These are phyloP conservation scores for Thysanoteuthis rhombus DNA, from an alignment of 2,888 invertebrate genomes.

Conservation along the genomic window DNA sequence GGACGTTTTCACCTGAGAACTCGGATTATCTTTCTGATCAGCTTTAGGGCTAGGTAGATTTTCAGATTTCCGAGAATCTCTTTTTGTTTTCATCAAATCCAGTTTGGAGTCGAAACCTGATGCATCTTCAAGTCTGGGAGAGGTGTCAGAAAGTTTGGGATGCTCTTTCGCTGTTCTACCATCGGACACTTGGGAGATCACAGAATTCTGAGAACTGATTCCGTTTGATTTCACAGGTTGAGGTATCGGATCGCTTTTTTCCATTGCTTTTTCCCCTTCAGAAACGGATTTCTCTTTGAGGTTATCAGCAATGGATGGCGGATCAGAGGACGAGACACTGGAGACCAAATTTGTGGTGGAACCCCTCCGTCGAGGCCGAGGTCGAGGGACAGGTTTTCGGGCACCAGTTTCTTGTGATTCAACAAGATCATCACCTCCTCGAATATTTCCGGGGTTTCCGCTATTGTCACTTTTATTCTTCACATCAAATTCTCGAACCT, in stretches of 20 bases:
- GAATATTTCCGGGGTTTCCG: neutral
- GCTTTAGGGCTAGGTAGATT: neutral
- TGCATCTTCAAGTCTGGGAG: neutral
- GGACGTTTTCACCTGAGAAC: neutral
- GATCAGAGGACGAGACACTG: neutral
- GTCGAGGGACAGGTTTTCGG: neutral
- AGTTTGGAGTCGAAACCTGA: neutral
- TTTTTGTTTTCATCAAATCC: neutral
- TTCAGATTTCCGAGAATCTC: neutral
- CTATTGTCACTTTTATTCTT: neutral
- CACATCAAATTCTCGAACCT: neutral
- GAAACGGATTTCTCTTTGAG: no score
- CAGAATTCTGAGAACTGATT: neutral
- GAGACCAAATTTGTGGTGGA: neutral
- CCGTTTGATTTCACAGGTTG: neutral
- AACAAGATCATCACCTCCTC: neutral
- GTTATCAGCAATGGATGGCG: neutral
- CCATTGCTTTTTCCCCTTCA: neutral
- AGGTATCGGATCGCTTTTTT: neutral
- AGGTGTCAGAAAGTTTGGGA: neutral
- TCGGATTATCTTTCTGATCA: neutral
- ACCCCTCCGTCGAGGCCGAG: neutral
- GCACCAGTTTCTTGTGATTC: neutral
- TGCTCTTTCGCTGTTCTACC: neutral
- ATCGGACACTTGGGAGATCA: neutral